Percentiles rank a stretch among this genome's conserved stretches.
Evolutionary conservation across 2,888 invertebrate genomes (phyloP).

Genomic region (Drosophila multiciliata): DNA sequence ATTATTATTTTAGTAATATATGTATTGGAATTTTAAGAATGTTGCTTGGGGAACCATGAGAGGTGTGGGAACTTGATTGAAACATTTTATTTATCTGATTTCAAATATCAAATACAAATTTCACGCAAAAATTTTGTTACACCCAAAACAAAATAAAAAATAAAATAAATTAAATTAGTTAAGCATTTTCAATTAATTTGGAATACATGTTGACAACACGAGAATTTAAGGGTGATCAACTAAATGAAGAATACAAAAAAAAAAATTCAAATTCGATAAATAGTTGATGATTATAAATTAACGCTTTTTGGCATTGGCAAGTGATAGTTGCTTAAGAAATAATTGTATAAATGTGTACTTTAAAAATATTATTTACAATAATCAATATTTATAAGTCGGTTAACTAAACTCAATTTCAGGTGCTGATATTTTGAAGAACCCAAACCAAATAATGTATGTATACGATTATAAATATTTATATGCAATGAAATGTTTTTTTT

Average conservation of each 20-base stretch:
- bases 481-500: slow-evolving; percentile 44
- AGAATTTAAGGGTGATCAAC: slow-evolving; percentile 3
- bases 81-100: slow-evolving; percentile 3
- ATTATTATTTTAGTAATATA: slow-evolving; percentile 39
- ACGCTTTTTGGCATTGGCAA: slow-evolving; percentile 26
- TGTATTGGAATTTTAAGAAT: slow-evolving; percentile 45
- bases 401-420: slow-evolving; percentile 39
- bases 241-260: slow-evolving; percentile 18
- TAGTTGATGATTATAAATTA: not conserved
- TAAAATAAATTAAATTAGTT: slow-evolving; percentile 9
- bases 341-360: slow-evolving; percentile 10
- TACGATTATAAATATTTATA: slow-evolving; percentile 38
- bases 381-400: slow-evolving; percentile 34
- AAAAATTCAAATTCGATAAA: slow-evolving; percentile 20
- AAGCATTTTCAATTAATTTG: slow-evolving; percentile 25
- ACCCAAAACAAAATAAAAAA: slow-evolving; percentile 76
- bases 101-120: slow-evolving; percentile 23
- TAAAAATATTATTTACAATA: slow-evolving; percentile 52
- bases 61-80: slow-evolving; percentile 24
- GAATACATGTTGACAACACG: slow-evolving; percentile 33
- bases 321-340: slow-evolving; percentile 37
- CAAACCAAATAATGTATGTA: slow-evolving; percentile 73
- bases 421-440: slow-evolving; percentile 61
- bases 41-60: slow-evolving; percentile 47
- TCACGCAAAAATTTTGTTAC: slow-evolving; percentile 80